Conservation (phyloP, 2,888 invertebrate genomes). For the Brenthis hecate region DNA sequence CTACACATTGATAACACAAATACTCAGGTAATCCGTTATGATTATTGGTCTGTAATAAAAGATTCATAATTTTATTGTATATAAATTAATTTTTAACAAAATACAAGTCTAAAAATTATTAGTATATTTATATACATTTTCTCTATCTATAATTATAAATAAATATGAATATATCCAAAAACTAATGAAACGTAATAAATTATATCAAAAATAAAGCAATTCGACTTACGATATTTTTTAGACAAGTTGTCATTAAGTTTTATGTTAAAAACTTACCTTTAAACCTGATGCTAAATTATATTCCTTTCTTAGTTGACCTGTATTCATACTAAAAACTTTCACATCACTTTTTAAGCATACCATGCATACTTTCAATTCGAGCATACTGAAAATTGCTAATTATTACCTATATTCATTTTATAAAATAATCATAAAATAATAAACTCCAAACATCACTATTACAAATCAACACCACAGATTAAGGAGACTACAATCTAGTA, state of each 20-base stretch:
- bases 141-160: not conserved
- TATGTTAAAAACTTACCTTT: conserved; percentile 52
- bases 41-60: conserved; percentile 54
- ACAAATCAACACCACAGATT: conserved; percentile 2
- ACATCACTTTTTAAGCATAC: conserved; percentile 65
- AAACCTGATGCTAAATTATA: conserved; percentile 66
- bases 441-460: conserved; percentile 11
- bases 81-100: not conserved
- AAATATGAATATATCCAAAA: not conserved
- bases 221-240: too few relatives aligned
- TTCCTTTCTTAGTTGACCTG: conserved; percentile 56
- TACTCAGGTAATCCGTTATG: conserved; percentile 64
- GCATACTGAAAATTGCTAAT: conserved; percentile 47
- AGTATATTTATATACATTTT: too few relatives aligned
- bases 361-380: conserved; percentile 62
- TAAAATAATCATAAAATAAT: conserved; percentile 10
- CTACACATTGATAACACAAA: conserved; percentile 64
- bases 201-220: too few relatives aligned
- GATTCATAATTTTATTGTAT: conserved; percentile 1
- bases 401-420: conserved; percentile 10
- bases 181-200: too few relatives aligned
- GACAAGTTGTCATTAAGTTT: not conserved
- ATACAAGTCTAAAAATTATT: too few relatives aligned
- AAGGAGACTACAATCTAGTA: too few relatives aligned
- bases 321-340: conserved; percentile 60